Evolutionary conservation across 2,797 vertebrate species (phyloP).

Genomic region (Melanotaenia boesemani): DNA sequence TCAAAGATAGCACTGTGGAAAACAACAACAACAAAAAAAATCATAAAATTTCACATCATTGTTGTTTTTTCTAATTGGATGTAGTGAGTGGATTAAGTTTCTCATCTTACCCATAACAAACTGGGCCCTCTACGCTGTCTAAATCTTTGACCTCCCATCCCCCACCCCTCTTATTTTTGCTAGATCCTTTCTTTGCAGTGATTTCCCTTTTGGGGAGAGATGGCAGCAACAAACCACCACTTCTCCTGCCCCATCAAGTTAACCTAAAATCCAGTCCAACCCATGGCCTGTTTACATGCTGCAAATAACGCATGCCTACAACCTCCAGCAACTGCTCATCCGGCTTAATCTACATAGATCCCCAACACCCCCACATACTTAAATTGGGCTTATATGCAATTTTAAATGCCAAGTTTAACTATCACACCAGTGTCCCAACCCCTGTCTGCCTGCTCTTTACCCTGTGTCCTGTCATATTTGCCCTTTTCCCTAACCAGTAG

Average conservation of each 20-base stretch:
- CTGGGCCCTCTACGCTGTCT: conserved; percentile 71
- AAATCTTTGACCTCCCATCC: conserved; percentile 72
- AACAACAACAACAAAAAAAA: background rate
- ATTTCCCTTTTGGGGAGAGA: conserved; percentile 70
- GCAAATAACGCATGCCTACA: conserved; percentile 60
- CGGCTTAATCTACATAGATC: conserved; percentile 40
- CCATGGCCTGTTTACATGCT: conserved; percentile 56
- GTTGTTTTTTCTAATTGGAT: conserved; percentile 75
- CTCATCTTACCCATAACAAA: conserved; percentile 72
- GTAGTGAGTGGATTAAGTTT: conserved; percentile 72
- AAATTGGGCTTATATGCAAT: conserved; percentile 37
- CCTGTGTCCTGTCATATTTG: conserved; percentile 69
- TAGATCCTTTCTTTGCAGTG: conserved; percentile 83
- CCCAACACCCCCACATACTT: conserved; percentile 28
- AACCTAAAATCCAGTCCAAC: conserved; percentile 52
- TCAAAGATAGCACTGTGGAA: conserved; percentile 78
- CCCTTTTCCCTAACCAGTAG: conserved; percentile 75
- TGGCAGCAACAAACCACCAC: conserved; percentile 62
- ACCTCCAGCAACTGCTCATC: conserved; percentile 40
- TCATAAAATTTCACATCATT: conserved; percentile 62
- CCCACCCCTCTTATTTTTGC: conserved; percentile 70
- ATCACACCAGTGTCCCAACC: conserved; percentile 52
- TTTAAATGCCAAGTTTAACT: conserved; percentile 40
- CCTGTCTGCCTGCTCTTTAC: conserved; percentile 69
- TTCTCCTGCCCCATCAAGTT: conserved; percentile 52